phyloP scores from a whole-genome alignment of 2,113 vertebrate species.

The Capra hircus region DNA sequence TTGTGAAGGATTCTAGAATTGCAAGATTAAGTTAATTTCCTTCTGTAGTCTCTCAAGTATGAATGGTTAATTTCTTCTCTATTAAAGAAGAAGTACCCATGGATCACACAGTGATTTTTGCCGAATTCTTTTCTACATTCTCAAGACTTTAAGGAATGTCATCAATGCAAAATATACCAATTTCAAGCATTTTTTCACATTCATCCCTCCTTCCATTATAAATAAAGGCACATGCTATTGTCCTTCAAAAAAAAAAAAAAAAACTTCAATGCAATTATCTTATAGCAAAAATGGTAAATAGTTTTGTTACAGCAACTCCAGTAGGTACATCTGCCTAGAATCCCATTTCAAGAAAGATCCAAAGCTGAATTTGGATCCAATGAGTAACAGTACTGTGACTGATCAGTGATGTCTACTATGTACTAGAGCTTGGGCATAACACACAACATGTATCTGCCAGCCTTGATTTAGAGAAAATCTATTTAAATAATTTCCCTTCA shows the following conservation, averaged over 20 bases:
- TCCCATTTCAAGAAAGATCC: neutral
- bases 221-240: neutral
- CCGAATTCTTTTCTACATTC: neutral
- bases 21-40: neutral
- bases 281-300: constrained; percentile 1
- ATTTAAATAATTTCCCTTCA: constrained; percentile 3
- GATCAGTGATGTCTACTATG: neutral
- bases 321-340: neutral
- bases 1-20: neutral
- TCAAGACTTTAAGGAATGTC: neutral
- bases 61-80: constrained; percentile 15
- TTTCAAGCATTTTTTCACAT: neutral
- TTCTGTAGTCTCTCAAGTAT: neutral
- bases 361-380: neutral
- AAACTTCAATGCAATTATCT: neutral
- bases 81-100: constrained; percentile 3
- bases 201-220: neutral
- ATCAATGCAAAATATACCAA: neutral
- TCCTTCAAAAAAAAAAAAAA: neutral
- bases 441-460: neutral
- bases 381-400: neutral
- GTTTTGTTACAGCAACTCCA: neutral
- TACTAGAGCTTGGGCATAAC: neutral
- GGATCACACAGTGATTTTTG: neutral
- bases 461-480: neutral